These are phyloP conservation scores for Phataginus tetradactyla DNA, from an alignment of 2,797 vertebrate species.

Conservation along the genomic window DNA sequence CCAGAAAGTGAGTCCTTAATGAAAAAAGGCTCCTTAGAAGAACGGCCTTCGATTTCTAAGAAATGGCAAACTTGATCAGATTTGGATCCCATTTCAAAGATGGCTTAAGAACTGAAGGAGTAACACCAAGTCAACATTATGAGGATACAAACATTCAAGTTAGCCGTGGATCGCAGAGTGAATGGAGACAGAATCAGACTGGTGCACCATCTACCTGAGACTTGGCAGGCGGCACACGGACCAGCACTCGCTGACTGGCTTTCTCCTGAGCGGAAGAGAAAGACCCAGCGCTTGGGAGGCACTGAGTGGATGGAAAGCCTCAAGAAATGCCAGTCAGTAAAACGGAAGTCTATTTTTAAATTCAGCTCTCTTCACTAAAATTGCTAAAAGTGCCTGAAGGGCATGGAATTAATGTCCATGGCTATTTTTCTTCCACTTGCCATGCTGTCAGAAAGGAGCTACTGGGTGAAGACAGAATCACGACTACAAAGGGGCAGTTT, in stretches of 20 bases:
- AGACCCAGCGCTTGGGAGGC: not conserved
- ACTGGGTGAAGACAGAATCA: not conserved
- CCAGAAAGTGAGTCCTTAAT: not conserved
- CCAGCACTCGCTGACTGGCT: not conserved
- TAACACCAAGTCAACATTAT: not conserved
- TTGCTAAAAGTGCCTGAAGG: not conserved
- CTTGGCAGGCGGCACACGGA: not conserved
- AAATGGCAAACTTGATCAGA: not conserved
- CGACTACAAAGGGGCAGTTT: not conserved
- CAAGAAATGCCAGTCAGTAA: not conserved
- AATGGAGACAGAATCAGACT: not conserved
- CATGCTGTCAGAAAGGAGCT: not conserved
- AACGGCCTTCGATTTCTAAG: not conserved
- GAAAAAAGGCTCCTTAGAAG: not conserved
- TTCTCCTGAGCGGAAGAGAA: not conserved
- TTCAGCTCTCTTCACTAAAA: not conserved
- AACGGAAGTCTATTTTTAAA: conserved; percentile 45
- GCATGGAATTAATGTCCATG: not conserved
- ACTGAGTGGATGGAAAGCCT: not conserved
- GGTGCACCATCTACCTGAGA: not conserved
- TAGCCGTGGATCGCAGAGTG: not conserved
- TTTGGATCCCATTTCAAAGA: not conserved
- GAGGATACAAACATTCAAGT: not conserved
- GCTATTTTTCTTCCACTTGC: not conserved
- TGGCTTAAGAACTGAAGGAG: not conserved